Conservation (phyloP, 2,888 invertebrate species). For the Harpalus rubripes region DNA sequence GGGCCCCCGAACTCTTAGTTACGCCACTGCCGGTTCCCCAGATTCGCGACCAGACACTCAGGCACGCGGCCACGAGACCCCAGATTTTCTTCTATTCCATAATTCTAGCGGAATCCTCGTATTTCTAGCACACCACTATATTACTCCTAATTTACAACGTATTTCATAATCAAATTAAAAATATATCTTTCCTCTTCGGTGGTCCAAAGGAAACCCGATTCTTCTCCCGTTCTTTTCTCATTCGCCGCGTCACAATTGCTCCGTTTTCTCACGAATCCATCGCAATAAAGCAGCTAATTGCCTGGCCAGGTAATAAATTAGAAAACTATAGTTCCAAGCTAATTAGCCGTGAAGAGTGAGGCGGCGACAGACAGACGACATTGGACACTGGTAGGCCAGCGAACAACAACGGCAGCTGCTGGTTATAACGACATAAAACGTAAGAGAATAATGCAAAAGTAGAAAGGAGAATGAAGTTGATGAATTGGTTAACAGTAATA, state of each 20-base stretch:
- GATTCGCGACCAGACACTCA: too few species aligned
- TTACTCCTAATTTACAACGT: background rate
- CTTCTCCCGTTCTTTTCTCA: too few species aligned
- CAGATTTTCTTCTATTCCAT: too few species aligned
- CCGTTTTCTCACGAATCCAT: constrained; percentile 74
- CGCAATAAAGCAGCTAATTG: constrained; percentile 61
- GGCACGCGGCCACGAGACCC: too few species aligned
- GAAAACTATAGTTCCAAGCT: constrained; percentile 60
- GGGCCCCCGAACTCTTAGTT: too few species aligned
- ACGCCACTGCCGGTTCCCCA: too few species aligned
- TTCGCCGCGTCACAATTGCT: constrained; percentile 8
- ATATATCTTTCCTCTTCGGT: background rate
- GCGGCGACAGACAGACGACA: background rate
- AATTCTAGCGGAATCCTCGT: too few species aligned
- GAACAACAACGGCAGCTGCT: background rate
- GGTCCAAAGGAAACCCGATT: background rate
- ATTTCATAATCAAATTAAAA: background rate
- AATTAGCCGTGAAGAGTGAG: constrained; percentile 29
- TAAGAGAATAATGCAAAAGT: background rate
- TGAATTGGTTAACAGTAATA: too few species aligned
- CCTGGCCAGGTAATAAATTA: constrained; percentile 59
- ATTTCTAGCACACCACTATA: too few species aligned
- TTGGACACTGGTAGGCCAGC: background rate
- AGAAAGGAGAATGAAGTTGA: background rate
- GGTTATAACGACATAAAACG: background rate